These are phyloP conservation scores for Chionoecetes opilio DNA, from an alignment of 1,140 invertebrate genomes.

Conservation along the genomic window DNA sequence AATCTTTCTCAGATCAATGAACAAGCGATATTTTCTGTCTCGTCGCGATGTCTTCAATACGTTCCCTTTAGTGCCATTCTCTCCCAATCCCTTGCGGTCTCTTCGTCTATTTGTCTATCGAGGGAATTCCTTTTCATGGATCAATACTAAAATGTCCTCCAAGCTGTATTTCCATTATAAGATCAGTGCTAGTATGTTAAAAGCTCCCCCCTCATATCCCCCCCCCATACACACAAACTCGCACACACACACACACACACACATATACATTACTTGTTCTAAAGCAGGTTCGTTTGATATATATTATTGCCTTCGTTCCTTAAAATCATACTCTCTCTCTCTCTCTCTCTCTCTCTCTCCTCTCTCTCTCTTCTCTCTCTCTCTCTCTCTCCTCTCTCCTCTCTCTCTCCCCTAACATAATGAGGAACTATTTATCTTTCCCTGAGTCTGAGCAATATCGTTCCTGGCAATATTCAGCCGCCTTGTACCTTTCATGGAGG, in stretches of 20 bases:
- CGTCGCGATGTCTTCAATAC: too few relatives aligned
- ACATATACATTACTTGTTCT: background rate
- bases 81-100: too few relatives aligned
- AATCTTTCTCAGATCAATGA: too few relatives aligned
- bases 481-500: background rate
- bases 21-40: too few relatives aligned
- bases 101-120: too few relatives aligned
- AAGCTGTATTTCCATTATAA: too few relatives aligned
- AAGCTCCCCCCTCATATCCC: background rate
- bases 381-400: background rate
- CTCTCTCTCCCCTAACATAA: background rate
- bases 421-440: background rate
- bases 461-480: background rate
- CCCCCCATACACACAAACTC: background rate
- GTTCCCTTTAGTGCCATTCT: too few relatives aligned
- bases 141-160: background rate
- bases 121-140: background rate
- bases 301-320: background rate
- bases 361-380: background rate
- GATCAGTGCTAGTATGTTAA: too few relatives aligned
- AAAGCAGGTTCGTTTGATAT: background rate
- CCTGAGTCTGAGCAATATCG: background rate
- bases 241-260: constrained; percentile 25
- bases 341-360: background rate
- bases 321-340: background rate